Evolutionary conservation across 1,140 invertebrate species (phyloP).

Genomic region (Scaptomyza pallida): DNA sequence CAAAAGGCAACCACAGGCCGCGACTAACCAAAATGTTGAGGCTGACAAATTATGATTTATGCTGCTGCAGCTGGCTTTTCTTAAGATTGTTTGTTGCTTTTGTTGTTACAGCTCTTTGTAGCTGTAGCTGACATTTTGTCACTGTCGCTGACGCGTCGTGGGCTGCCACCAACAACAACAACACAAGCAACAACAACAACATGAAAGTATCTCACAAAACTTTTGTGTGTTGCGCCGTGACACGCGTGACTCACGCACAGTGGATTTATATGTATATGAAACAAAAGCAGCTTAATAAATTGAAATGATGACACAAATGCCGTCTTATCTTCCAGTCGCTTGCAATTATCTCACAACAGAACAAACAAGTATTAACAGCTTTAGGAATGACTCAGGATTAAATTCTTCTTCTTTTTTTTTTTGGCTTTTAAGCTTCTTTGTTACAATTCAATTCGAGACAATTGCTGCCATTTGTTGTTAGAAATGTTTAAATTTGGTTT

Average conservation of each 20-base stretch:
- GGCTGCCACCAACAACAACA: too few relatives aligned
- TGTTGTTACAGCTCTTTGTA: slow-evolving; percentile 11
- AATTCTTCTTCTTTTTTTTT: too few relatives aligned
- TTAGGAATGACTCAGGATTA: too few relatives aligned
- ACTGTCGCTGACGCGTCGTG: slow-evolving; percentile 24
- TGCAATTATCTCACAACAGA: background rate
- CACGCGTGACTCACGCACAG: slow-evolving; percentile 41
- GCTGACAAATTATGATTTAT: slow-evolving; percentile 78
- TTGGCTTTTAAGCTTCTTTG: too few relatives aligned
- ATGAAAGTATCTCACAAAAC: background rate
- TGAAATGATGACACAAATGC: slow-evolving; percentile 4
- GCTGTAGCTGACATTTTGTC: slow-evolving; percentile 40
- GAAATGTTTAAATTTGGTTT: too few relatives aligned
- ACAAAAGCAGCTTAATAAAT: slow-evolving; percentile 23
- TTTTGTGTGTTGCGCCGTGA: slow-evolving; percentile 24
- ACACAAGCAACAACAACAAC: slow-evolving; percentile 13
- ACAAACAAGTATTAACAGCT: too few relatives aligned
- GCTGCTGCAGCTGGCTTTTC: slow-evolving; percentile 56
- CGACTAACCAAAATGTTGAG: slow-evolving; percentile 38
- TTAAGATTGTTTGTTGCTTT: slow-evolving; percentile 17
- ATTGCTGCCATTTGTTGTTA: too few relatives aligned
- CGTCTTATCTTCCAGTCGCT: background rate
- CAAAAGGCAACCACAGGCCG: slow-evolving; percentile 26
- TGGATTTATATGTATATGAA: background rate
- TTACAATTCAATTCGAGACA: too few relatives aligned